Conservation (phyloP, 2,888 invertebrate species). For the Orthosia cruda region DNA sequence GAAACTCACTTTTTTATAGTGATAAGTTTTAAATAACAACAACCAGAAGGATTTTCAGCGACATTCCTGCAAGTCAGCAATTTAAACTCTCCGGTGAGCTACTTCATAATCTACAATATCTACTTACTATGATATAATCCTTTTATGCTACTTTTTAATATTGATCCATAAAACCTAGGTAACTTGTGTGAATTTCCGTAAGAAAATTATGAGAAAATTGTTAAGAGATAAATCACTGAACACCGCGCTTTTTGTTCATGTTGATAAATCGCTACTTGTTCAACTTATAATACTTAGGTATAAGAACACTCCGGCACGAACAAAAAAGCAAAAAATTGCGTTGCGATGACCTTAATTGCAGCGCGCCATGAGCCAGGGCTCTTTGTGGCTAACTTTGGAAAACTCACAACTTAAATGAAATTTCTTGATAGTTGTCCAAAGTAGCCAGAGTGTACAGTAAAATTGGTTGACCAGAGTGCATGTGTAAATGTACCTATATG, state of each 20-base stretch:
- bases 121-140: neutral
- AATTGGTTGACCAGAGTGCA: constrained; percentile 19
- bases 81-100: neutral
- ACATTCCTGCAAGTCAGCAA: neutral
- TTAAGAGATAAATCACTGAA: constrained; percentile 41
- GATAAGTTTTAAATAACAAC: neutral
- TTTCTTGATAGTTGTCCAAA: constrained; percentile 34
- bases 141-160: neutral
- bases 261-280: constrained; percentile 62
- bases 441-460: constrained; percentile 15
- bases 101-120: neutral
- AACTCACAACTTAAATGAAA: constrained; percentile 55
- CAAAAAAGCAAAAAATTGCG: constrained; percentile 45
- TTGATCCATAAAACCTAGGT: neutral
- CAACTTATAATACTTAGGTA: constrained; percentile 51
- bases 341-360: constrained; percentile 66
- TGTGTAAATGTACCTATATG: too few relatives aligned
- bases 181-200: neutral
- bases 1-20: neutral
- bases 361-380: constrained; percentile 34
- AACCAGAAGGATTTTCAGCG: neutral
- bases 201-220: constrained; percentile 15
- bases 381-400: constrained; percentile 53
- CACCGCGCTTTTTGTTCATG: constrained; percentile 44
- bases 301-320: constrained; percentile 37